Evolutionary conservation across 2,888 invertebrate species (phyloP).

Genomic region (Mimumesa dahlbomi): DNA sequence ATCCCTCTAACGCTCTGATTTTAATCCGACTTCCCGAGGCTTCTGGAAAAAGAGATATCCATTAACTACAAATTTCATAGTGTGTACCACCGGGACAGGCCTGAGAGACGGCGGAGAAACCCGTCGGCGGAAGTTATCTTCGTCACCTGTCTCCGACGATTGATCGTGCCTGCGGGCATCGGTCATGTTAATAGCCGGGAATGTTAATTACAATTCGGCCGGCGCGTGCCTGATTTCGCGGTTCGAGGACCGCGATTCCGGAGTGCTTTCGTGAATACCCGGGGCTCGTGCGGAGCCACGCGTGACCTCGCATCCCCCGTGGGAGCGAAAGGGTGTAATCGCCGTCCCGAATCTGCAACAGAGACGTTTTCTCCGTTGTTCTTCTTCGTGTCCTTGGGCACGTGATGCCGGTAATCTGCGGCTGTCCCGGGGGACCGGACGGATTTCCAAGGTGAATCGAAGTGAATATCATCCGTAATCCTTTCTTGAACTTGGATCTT

Average conservation of each 20-base stretch:
- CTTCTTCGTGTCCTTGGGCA: conserved; percentile 10
- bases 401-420: not conserved
- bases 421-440: no score
- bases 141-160: conserved; percentile 42
- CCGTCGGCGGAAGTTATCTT: conserved; percentile 15
- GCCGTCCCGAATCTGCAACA: conserved; percentile 40
- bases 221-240: conserved; percentile 47
- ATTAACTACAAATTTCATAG: no score
- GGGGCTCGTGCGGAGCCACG: conserved; percentile 19
- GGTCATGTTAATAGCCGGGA: conserved; percentile 45
- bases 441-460: not conserved
- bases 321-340: conserved; percentile 30
- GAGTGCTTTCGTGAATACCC: conserved; percentile 42
- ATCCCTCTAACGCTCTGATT: conserved; percentile 50
- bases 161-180: conserved; percentile 33
- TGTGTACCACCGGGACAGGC: no score
- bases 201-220: conserved; percentile 55
- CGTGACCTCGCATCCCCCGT: conserved; percentile 29
- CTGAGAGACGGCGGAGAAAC: not conserved
- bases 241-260: conserved; percentile 34
- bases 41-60: no score
- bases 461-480: not conserved
- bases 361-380: conserved; percentile 36
- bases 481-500: not conserved
- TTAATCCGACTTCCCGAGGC: conserved; percentile 56